Percentiles rank a stretch among this genome's conserved stretches.
phyloP scores from a whole-genome alignment of 2,888 invertebrate species.

The Athripsodes cinereus region DNA sequence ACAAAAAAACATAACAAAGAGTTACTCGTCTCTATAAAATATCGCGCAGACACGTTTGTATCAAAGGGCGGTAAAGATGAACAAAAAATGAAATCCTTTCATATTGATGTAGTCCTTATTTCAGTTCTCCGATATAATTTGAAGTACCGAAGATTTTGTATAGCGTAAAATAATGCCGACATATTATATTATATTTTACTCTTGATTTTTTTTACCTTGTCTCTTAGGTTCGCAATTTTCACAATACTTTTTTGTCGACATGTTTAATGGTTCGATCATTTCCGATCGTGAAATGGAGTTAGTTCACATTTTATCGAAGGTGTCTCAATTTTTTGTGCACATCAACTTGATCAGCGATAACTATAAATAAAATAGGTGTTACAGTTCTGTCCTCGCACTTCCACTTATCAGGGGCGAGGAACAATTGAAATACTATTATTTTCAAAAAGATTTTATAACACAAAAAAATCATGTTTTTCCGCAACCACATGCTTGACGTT shows the following conservation, averaged over 20 bases:
- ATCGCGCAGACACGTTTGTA: neutral
- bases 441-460: too few species aligned
- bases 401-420: neutral
- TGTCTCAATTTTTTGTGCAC: neutral
- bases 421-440: too few species aligned
- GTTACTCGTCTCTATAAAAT: neutral
- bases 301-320: slow-evolving; percentile 5
- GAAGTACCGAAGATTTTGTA: neutral
- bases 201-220: neutral
- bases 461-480: too few species aligned
- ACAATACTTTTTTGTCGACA: neutral
- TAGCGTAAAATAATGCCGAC: neutral
- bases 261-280: slow-evolving; percentile 4
- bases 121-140: too few species aligned
- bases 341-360: slow-evolving; percentile 3
- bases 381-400: neutral
- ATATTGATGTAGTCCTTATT: too few species aligned
- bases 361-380: neutral
- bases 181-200: neutral
- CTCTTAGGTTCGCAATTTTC: neutral
- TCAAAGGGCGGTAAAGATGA: neutral
- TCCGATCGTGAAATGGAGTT: slow-evolving; percentile 7
- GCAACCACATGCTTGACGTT: too few species aligned
- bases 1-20: too few species aligned
- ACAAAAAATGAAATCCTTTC: too few species aligned